Evolutionary conservation across 2,797 vertebrate species (phyloP), one percentile per base, ranked within the genome.

Genomic region (Sebastes melanostomus): DNA sequence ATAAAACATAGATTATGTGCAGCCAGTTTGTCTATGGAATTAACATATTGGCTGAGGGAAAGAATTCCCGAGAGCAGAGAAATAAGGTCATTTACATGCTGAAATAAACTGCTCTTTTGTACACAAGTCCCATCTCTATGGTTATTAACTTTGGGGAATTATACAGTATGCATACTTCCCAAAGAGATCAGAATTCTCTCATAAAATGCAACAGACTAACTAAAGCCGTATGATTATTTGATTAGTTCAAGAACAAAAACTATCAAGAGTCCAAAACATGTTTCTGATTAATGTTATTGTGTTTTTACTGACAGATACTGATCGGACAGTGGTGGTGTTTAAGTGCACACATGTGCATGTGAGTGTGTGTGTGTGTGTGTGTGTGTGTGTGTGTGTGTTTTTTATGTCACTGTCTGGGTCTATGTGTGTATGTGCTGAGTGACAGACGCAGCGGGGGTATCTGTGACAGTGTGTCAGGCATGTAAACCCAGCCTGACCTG

Each of bases 371-470:
- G 70, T 80, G 34, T 36, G n/a, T n/a, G n/a, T n/a, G n/a, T n/a
- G 34, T 36, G 34, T 34, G 34, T 36, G 34, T 36, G 34, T 36
- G 34, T 12, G 34, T 36, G 36, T 38, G 12, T 38, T 2, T 38
- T 38, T 38, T 38, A 67, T 86, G 65, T 87, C 50, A 79, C 50
- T 56, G 78, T 87, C 80, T 46, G 72, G 58, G 50, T 73, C 66
- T 81, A 24, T 88, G 79, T 78, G 85, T 91, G 85, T 81, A 20
- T 72, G 75, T 87, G 91, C 56, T 95, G 91, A 90, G 91, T 93
- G 93, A 93, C 73, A 80, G 95, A 92, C 94, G 91, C 95, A 94
- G 81, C 78, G 95, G 96, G 96, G 92, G 82, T 97, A 97, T 97
- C 96, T 84, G 89, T 97, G 95, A 95, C 95, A 92, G 91, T 92